Evolutionary conservation across 1,140 invertebrate species (phyloP), one percentile per base, ranked within the genome.

Genomic region (Drosophila setifemur): DNA sequence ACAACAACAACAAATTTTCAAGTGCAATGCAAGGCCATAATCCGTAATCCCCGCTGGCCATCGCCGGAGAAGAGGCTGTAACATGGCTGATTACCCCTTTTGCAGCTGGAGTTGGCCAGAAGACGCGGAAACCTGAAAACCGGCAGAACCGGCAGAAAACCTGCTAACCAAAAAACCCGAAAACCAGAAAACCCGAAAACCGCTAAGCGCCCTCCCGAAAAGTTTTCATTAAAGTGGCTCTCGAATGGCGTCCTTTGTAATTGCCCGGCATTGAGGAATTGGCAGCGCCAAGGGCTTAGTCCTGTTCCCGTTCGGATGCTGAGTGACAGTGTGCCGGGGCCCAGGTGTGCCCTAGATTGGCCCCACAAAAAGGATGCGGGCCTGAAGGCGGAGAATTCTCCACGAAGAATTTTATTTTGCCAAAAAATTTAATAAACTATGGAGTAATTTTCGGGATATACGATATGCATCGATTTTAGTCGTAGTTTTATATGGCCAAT

Each of bases 161-260:
- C 31, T 12, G 2, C 14, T 14, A 18, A 19, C 2, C 31, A 18
- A 37, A 28, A 39, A 9, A 14, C 33, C 19, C 9, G 12, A 23
- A 37, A 37, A 16, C 31, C 31, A 16, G 31, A 3, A 35, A n/a
- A n/a, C n/a, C 11, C 11, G 31, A 61, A 60, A 72, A 72, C 69
- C 68, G 58, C 69, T 72, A 72, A 72, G 57, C 69, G 55, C 67
- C 44, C 67, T 25, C 43, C 37, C 48, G n/a, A n/a, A 54, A 72
- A 72, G 69, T 72, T 72, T 72, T 72, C 69, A 64, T 72, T 72
- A 72, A 72, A 72, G 68, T 63, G 69, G 45, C 66, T 57, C 42
- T 11, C 44, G 49, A 44, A 33, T 72, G 72, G 72, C 39, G 68
- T 55, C 55, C 69, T 72, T 72, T 72, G 67, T 72, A 72, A 72